Evolutionary conservation across 2,888 invertebrate species (phyloP).

Genomic region (Scaeva pyrastri): DNA sequence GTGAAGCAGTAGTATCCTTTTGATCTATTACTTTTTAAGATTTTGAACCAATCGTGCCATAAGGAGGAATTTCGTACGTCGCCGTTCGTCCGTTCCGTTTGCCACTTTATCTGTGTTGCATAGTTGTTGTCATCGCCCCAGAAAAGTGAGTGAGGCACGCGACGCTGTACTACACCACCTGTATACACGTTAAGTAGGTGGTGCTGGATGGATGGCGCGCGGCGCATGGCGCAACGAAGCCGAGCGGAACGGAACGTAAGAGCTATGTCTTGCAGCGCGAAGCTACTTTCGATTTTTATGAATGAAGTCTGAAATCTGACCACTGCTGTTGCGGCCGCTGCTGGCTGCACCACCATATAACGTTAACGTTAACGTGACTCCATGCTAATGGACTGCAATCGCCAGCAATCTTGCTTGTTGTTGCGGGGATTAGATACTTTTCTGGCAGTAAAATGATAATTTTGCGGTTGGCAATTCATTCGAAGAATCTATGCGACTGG

Average conservation of each 20-base stretch:
- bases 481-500: slow-evolving; percentile 32
- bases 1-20: slow-evolving; percentile 24
- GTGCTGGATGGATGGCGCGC: background rate
- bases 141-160: slow-evolving; percentile 59
- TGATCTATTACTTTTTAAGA: slow-evolving; percentile 51
- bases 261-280: slow-evolving; percentile 24
- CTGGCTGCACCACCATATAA: slow-evolving; percentile 6
- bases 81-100: background rate
- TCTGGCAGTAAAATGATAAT: slow-evolving; percentile 65
- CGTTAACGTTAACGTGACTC: slow-evolving; percentile 20
- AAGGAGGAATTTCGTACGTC: background rate
- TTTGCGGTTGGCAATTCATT: slow-evolving; percentile 60
- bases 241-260: background rate
- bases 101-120: slow-evolving; percentile 14
- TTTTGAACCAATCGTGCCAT: slow-evolving; percentile 25
- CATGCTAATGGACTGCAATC: slow-evolving; percentile 70
- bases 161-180: slow-evolving; percentile 56
- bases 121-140: slow-evolving; percentile 54
- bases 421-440: slow-evolving; percentile 56
- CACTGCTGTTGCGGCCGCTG: too few relatives aligned
- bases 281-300: slow-evolving; percentile 70
- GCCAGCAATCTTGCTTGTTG: slow-evolving; percentile 41
- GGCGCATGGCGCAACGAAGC: slow-evolving; percentile 1
- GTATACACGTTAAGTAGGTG: slow-evolving; percentile 35
- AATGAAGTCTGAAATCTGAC: slow-evolving; percentile 68